A percentile compares a stretch with the other conserved stretches of the same genome.
Conservation (phyloP, 1,140 invertebrate genomes). For the Chironomus tepperi region DNA sequence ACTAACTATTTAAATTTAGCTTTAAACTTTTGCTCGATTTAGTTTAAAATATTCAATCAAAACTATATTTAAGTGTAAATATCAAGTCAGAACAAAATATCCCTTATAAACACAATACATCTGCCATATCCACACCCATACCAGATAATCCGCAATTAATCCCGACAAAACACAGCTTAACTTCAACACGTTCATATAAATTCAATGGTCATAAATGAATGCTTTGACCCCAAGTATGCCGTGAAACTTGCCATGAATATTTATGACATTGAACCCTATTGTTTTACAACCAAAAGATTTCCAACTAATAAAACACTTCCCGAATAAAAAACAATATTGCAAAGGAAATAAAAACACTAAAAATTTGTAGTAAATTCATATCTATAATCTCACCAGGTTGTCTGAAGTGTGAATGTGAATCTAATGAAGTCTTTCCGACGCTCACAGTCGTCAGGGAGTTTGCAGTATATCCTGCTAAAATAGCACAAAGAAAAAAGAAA, state of each 20-base stretch:
- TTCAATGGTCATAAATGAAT: too few species aligned
- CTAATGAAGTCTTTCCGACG: conserved; percentile 65
- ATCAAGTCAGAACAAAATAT: too few species aligned
- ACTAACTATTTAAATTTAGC: too few species aligned
- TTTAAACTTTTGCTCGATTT: too few species aligned
- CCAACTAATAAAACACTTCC: background rate
- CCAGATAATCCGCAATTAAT: too few species aligned
- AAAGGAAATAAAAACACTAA: background rate
- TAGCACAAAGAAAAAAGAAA: conserved; percentile 25
- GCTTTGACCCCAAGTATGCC: too few species aligned
- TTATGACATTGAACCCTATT: background rate
- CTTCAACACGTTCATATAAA: too few species aligned
- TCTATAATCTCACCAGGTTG: conserved; percentile 62
- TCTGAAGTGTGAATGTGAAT: conserved; percentile 73
- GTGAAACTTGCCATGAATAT: background rate
- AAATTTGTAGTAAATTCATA: background rate
- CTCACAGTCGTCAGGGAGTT: conserved; percentile 57
- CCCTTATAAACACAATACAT: too few species aligned
- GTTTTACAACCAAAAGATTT: background rate
- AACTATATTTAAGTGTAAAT: too few species aligned
- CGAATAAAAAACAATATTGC: background rate
- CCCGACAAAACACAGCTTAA: too few species aligned
- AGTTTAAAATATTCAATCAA: too few species aligned
- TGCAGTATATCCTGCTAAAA: conserved; percentile 62
- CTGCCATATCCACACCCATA: too few species aligned